Evolutionary conservation across 2,113 vertebrate genomes (phyloP), one percentile per base, ranked within the genome.

Genomic region (Aplodontia rufa): DNA sequence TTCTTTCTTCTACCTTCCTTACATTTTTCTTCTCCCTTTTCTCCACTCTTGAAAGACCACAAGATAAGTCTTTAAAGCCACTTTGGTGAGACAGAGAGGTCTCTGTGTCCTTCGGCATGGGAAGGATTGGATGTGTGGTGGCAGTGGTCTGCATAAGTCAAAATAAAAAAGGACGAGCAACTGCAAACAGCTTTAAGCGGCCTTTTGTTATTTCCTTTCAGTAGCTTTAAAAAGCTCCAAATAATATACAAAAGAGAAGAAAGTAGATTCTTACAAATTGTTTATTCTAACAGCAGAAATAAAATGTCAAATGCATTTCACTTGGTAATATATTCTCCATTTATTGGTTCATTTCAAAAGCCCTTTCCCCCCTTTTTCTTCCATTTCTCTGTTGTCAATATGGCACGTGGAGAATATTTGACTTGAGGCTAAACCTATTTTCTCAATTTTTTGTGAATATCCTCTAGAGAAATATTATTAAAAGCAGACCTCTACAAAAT

Each of bases 401-500:
- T 76, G 79, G 79, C 85, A 4, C 66, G 62, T n/a, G 87, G 37
- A 96, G 82, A 91, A 83, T 88, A 84, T 94, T 78, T 95, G 22
- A 78, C 66, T 90, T 83, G 94, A 95, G 71, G 51, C 20, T 90
- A 53, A 93, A 97, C 71, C 82, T 91, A 76, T 96, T 80, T 89
- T 97, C 72, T 88, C 66, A 90, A 74, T 14, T 75, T 90, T 92
- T 69, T 84, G 47, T 66, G 53, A 87, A 62, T 93, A 79, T 80
- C 90, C 95, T 95, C 89, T 92, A 72, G 87, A 79, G 76, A 93
- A 90, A 88, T 91, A 92, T 96, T 95, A 95, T 95, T 97, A 87
- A 97, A 98, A 96, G 58, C 94, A 97, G 86, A 97, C 19, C 78
- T 97, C 55, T 88, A 40, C 68, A 95, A 94, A 92, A 71, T 68